Evolutionary conservation across 53 echinoderm and acorn worm genomes (phyloP).

Genomic region (Holothuria leucospilota): DNA sequence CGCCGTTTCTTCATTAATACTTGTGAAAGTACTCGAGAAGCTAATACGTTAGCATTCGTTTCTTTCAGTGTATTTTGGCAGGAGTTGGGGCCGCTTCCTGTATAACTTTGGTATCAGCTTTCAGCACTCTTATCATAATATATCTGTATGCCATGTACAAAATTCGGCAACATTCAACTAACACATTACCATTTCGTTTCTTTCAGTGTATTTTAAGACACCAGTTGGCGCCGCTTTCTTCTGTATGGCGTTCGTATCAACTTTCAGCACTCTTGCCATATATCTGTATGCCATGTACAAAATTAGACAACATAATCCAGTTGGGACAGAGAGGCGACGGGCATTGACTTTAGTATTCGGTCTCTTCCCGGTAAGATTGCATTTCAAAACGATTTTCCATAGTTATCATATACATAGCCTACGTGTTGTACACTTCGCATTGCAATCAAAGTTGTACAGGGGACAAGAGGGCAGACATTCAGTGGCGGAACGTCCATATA

Average conservation of each 20-base stretch:
- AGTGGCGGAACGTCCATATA: no score
- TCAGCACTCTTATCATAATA: background rate
- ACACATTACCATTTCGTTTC: background rate
- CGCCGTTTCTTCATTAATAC: no score
- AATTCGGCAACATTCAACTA: background rate
- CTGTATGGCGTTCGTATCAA: conserved; percentile 1
- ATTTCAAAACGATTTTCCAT: no score
- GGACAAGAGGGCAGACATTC: no score
- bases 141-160: conserved; percentile 11
- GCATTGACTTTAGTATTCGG: background rate
- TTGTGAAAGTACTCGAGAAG: no score
- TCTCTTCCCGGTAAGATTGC: conserved; percentile 35
- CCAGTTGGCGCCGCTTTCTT: background rate
- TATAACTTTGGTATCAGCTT: background rate
- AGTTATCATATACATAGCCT: no score
- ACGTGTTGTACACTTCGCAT: no score
- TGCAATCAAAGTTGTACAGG: no score
- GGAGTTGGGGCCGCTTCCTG: background rate
- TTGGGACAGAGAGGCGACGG: conserved; percentile 9
- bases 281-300: conserved; percentile 11
- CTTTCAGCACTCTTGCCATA: background rate
- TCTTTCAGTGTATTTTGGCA: conserved; percentile 15
- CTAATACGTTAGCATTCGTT: background rate
- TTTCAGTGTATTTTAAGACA: conserved; percentile 16
- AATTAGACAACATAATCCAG: conserved; percentile 16